phyloP scores from a whole-genome alignment of 2,888 invertebrate species.

The Yponomeuta plumbellus region DNA sequence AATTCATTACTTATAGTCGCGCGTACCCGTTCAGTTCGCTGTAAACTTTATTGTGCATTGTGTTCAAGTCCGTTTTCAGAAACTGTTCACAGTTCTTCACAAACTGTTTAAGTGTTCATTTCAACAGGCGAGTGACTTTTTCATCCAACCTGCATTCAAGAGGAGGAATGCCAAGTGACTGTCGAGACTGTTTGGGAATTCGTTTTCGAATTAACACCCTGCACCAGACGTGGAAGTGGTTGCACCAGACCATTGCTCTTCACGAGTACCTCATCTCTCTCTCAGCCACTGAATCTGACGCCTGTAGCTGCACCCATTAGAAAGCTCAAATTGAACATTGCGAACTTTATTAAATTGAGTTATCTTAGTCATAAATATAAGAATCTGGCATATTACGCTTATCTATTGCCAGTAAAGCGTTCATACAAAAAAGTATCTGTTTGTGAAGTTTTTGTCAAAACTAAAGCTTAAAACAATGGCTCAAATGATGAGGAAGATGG shows the following conservation, averaged over 20 bases:
- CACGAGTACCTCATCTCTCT: constrained; percentile 92
- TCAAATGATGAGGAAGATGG: constrained; percentile 61
- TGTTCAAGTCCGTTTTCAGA: not conserved
- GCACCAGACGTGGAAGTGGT: constrained; percentile 97
- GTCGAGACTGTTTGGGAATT: constrained; percentile 90
- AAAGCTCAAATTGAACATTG: constrained; percentile 19
- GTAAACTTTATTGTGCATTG: constrained; percentile 18
- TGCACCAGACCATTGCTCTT: constrained; percentile 91
- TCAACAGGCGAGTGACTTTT: constrained; percentile 60
- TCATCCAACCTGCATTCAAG: constrained; percentile 68
- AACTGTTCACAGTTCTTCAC: not conserved
- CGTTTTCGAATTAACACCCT: constrained; percentile 91
- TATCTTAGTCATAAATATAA: constrained; percentile 26
- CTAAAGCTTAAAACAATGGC: constrained; percentile 54
- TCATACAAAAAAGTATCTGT: constrained; percentile 73
- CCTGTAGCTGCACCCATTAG: constrained; percentile 37
- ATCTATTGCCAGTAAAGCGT: constrained; percentile 46
- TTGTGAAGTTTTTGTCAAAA: constrained; percentile 26
- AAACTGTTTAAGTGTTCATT: constrained; percentile 31
- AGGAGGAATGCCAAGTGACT: constrained; percentile 81
- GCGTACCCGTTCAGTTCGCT: constrained; percentile 37
- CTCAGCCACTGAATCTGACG: constrained; percentile 84
- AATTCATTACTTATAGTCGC: constrained; percentile 53
- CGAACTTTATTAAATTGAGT: constrained; percentile 36
- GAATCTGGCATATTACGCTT: constrained; percentile 31